These are phyloP conservation scores for Choristoneura fumiferana DNA, from an alignment of 1,140 invertebrate species.

Conservation along the genomic window DNA sequence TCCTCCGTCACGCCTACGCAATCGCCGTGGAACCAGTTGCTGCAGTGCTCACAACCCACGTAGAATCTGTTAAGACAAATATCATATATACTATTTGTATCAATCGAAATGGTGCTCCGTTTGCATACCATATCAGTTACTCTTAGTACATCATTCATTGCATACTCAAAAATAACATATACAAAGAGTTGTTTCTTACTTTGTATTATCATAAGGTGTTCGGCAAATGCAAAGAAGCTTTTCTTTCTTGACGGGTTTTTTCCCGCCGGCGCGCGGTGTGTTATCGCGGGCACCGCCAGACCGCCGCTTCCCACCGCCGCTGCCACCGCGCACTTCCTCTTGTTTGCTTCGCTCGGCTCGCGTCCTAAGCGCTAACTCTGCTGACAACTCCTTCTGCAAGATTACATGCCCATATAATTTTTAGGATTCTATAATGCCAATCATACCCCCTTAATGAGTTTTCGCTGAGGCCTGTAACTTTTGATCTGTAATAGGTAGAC, in stretches of 20 bases:
- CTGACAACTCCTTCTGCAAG: slow-evolving; percentile 84
- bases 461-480: too few species aligned
- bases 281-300: slow-evolving; percentile 40
- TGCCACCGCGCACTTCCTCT: slow-evolving; percentile 80
- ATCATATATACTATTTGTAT: too few species aligned
- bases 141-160: too few species aligned
- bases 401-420: not conserved
- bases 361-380: slow-evolving; percentile 83
- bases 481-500: too few species aligned
- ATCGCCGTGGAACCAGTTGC: slow-evolving; percentile 98
- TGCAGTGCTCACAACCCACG: slow-evolving; percentile 97
- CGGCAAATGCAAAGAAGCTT: slow-evolving; percentile 96
- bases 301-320: slow-evolving; percentile 28
- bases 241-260: slow-evolving; percentile 82
- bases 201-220: slow-evolving; percentile 96
- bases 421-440: too few species aligned
- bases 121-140: too few species aligned
- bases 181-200: slow-evolving; percentile 78
- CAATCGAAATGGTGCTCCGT: too few species aligned
- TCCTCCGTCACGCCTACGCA: slow-evolving; percentile 97
- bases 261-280: slow-evolving; percentile 53
- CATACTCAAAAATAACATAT: too few species aligned
- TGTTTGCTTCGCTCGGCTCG: slow-evolving; percentile 85
- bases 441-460: too few species aligned
- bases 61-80: slow-evolving; percentile 88